phyloP scores from a whole-genome alignment of 1,140 invertebrate species.

The Aphis gossypii region DNA sequence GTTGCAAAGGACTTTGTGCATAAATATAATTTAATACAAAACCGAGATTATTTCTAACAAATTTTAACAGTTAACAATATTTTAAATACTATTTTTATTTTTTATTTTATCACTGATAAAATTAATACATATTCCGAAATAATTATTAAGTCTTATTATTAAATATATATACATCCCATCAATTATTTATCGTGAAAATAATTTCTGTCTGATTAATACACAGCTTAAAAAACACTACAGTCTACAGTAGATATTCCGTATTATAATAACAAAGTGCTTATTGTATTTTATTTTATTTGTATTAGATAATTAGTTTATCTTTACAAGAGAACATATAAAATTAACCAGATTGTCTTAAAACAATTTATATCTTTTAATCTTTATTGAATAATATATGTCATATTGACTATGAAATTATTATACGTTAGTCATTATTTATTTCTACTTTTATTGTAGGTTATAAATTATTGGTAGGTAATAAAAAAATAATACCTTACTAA shows the following conservation, averaged over 20 bases:
- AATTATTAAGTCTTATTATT: neutral
- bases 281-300: slow-evolving; percentile 13
- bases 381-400: neutral
- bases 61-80: neutral
- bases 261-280: neutral
- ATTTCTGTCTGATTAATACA: neutral
- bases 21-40: neutral
- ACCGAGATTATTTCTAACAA: neutral
- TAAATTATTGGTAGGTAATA: neutral
- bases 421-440: neutral
- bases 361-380: neutral
- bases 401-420: neutral
- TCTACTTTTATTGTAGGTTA: neutral
- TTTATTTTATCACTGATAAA: too few species aligned
- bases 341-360: neutral
- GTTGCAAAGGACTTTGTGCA: neutral
- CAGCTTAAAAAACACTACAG: neutral
- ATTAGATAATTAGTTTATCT: neutral
- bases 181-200: neutral
- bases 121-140: neutral
- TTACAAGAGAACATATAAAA: neutral
- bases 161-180: neutral
- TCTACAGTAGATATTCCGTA: neutral
- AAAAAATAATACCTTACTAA: slow-evolving; percentile 1
- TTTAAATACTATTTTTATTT: neutral